Percentiles rank a stretch among this genome's conserved stretches.
Conservation (phyloP, 2,888 invertebrate species). For the Torymus texanus region DNA sequence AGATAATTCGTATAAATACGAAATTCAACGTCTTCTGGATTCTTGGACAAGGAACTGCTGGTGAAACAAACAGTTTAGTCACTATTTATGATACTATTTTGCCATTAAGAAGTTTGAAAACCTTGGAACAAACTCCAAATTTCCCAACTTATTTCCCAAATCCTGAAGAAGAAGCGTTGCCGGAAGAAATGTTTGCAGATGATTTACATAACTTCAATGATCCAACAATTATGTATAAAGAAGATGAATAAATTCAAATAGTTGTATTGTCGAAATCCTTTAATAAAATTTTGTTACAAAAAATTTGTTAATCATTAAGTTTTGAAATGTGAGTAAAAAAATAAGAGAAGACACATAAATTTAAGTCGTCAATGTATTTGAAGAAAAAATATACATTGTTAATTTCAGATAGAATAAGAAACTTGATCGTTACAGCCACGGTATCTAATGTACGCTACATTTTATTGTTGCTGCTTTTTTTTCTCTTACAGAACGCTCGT, state of each 20-base stretch:
- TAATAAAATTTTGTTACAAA: conserved; percentile 51
- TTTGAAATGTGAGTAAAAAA: conserved; percentile 22
- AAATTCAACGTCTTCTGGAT: conserved; percentile 95
- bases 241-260: conserved; percentile 57
- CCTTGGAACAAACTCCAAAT: conserved; percentile 75
- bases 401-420: conserved; percentile 57
- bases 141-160: conserved; percentile 88
- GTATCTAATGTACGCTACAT: conserved; percentile 65
- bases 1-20: conserved; percentile 95
- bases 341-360: conserved; percentile 34
- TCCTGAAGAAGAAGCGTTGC: conserved; percentile 77
- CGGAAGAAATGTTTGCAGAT: conserved; percentile 86
- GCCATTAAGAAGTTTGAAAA: conserved; percentile 77
- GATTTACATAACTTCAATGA: conserved; percentile 85
- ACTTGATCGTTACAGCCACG: conserved; percentile 60
- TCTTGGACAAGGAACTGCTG: conserved; percentile 87
- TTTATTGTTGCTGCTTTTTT: conserved; percentile 64
- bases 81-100: conserved; percentile 89
- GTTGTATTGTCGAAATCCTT: conserved; percentile 33
- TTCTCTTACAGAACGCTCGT: conserved; percentile 63
- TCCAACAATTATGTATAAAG: conserved; percentile 82
- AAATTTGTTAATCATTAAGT: conserved; percentile 5
- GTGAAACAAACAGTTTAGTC: conserved; percentile 86
- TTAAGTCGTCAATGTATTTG: conserved; percentile 57
- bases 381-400: conserved; percentile 58